Evolutionary conservation across 1,140 invertebrate genomes (phyloP).

Genomic region (Radopholus similis): DNA sequence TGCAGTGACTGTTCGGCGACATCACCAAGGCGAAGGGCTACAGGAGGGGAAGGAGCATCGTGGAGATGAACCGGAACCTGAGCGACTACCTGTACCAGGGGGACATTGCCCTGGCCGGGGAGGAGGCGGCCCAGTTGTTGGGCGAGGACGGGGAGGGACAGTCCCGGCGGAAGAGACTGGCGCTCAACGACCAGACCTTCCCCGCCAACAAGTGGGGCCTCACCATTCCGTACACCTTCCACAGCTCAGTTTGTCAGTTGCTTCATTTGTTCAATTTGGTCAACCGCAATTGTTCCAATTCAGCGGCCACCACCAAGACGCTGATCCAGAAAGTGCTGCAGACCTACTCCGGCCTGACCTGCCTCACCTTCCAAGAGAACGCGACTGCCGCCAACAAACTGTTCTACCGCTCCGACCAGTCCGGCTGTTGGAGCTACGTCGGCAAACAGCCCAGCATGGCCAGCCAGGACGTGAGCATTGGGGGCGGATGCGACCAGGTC

Average conservation of each 20-base stretch:
- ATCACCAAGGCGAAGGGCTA: no score
- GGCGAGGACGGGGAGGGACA: not conserved
- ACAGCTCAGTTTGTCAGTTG: not conserved
- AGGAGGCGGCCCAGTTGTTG: not conserved
- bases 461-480: constrained; percentile 9
- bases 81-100: not conserved
- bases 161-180: not conserved
- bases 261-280: not conserved
- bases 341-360: not conserved
- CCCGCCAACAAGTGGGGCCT: not conserved
- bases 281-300: not conserved
- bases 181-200: not conserved
- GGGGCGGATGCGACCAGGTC: constrained; percentile 21
- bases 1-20: no score
- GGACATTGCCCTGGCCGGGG: not conserved
- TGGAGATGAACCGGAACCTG: no score
- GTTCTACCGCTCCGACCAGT: not conserved
- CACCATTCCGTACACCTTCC: not conserved
- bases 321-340: not conserved
- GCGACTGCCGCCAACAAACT: not conserved
- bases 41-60: no score
- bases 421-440: not conserved
- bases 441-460: no score
- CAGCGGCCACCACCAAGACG: not conserved
- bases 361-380: not conserved